Conservation (phyloP, 2,888 invertebrate species). For the Cyaniris semiargus region DNA sequence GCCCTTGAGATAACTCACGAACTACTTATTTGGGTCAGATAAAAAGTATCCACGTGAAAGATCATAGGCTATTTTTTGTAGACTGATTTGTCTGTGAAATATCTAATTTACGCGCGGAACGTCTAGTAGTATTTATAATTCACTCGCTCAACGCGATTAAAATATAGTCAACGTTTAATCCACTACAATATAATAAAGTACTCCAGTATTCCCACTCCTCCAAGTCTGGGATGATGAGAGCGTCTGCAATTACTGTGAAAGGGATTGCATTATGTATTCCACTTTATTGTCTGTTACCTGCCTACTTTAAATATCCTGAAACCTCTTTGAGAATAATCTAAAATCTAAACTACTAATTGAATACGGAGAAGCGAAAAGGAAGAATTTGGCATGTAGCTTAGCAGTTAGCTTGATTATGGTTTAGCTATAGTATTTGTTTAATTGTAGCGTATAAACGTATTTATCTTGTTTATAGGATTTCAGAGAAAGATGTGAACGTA, state of each 20-base stretch:
- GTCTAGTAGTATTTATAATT: too few relatives aligned
- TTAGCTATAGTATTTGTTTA: too few relatives aligned
- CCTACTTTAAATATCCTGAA: not conserved
- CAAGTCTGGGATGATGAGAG: not conserved
- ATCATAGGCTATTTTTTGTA: too few relatives aligned
- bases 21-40: too few relatives aligned
- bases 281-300: not conserved
- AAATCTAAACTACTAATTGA: not conserved
- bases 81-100: too few relatives aligned
- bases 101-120: too few relatives aligned
- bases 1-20: too few relatives aligned
- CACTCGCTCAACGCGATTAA: not conserved
- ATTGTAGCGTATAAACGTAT: too few relatives aligned
- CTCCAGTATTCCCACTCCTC: not conserved
- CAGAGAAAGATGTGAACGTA: too few relatives aligned
- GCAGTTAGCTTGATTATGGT: too few relatives aligned
- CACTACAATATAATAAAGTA: constrained; percentile 6
- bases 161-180: not conserved
- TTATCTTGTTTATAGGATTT: too few relatives aligned
- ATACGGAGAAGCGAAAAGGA: not conserved
- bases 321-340: not conserved
- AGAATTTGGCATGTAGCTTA: not conserved
- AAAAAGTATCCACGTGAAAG: too few relatives aligned
- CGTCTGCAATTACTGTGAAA: constrained; percentile 26
- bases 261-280: constrained; percentile 30